Base-by-base conservation (phyloP, 2,113 vertebrate genomes). In the Spilogale gracilis region DNA sequence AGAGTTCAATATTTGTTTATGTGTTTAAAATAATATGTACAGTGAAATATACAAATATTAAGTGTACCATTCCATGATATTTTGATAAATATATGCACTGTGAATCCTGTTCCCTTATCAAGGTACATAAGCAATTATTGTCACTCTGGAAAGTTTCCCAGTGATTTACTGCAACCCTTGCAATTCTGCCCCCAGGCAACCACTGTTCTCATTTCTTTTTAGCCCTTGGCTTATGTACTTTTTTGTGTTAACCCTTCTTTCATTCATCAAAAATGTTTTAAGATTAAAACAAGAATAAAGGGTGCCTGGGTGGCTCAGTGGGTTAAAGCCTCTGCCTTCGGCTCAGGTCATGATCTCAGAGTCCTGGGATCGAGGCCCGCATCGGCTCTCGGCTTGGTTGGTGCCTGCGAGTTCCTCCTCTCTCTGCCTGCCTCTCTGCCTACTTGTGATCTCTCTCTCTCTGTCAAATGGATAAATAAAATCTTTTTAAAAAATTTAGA, bases 11-110 rank as follows among this genome's bases (percentile, higher is more conserved):
- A 16, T 18, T 45, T 58, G 18, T 23, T 45, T 50, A 25, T 56
- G 48, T 54, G 84, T 95, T 96, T 67, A 96, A 95, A 80, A 13
- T 93, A 89, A 63, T 78, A 79, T 13, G 60, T n/a, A 12, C 1
- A 73, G 30, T 61, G 43, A 89, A 93, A 23, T 58, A 45, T 3
- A 45, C 16, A 78, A 38, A 84, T 76, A 25, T 32, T 84, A 58
- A 38, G 65, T 56, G 11, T 76, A 71, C 48, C 74, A 45, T 9
- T 96, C 52, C 9, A 9, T 45, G 50, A 61, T 48, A 6, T 79
- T 74, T 92, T 56, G 50, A 71, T 52, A 48, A 50, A 56, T 79
- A 60, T 21, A 63, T 20, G 54, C 2, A 54, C 27, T 43, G 43
- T 43, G 23, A 76, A 13, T 85, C 61, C 8, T 8, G 25, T 71